Percentiles rank a stretch among this genome's conserved stretches.
Conservation (phyloP, 1,140 invertebrate genomes). For the Macrotrachela quadricornifera region DNA sequence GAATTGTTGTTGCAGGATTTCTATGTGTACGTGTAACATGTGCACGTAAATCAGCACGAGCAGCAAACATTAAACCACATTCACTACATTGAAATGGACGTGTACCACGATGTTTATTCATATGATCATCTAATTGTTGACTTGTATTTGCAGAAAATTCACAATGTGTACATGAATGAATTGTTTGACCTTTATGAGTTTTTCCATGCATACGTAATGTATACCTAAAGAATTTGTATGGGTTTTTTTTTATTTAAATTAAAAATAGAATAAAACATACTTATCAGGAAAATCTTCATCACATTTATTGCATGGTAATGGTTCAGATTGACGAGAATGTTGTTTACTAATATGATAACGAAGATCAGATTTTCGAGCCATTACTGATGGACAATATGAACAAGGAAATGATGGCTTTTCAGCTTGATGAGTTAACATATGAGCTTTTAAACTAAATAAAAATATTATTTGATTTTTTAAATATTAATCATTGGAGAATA, state of each 20-base stretch:
- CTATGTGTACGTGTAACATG: slow-evolving; percentile 13
- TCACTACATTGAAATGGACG: slow-evolving; percentile 24
- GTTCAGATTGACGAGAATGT: slow-evolving; percentile 64
- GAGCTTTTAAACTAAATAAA: slow-evolving; percentile 32
- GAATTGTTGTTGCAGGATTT: too few species aligned
- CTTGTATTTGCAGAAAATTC: slow-evolving; percentile 19
- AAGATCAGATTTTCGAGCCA: slow-evolving; percentile 82
- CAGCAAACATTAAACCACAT: slow-evolving; percentile 22
- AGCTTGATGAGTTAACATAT: slow-evolving; percentile 76
- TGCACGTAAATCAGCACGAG: slow-evolving; percentile 25
- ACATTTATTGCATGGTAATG: slow-evolving; percentile 72
- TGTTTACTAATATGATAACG: slow-evolving; percentile 85
- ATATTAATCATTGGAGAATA: too few species aligned
- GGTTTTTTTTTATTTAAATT: too few species aligned
- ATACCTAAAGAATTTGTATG: not conserved
- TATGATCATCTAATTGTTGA: slow-evolving; percentile 22
- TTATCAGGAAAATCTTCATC: slow-evolving; percentile 71
- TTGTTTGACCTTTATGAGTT: slow-evolving; percentile 74
- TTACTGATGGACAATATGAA: slow-evolving; percentile 79
- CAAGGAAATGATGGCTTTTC: slow-evolving; percentile 87
- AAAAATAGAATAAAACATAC: slow-evolving; percentile 29
- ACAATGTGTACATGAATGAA: slow-evolving; percentile 18
- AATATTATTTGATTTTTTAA: too few species aligned
- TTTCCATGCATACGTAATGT: slow-evolving; percentile 41
- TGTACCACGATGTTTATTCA: slow-evolving; percentile 27